phyloP scores from a whole-genome alignment of 2,888 invertebrate genomes.

The Vanessa cardui region DNA sequence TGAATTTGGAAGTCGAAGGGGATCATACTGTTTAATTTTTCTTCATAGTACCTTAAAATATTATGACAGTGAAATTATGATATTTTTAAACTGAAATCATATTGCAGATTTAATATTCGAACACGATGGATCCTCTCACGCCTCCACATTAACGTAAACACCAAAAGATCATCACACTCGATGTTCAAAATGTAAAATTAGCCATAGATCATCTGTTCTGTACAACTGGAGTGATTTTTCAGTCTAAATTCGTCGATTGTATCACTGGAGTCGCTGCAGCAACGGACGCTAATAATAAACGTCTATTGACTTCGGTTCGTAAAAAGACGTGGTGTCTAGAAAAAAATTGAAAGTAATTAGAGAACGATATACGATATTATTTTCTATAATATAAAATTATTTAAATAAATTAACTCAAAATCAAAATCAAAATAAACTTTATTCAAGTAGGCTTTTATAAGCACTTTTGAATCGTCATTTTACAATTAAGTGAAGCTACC shows the following conservation, averaged over 20 bases:
- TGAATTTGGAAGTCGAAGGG: no score
- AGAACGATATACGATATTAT: no score
- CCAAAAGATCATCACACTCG: slow-evolving; percentile 20
- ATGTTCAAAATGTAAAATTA: slow-evolving; percentile 38
- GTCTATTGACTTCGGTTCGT: slow-evolving; percentile 40
- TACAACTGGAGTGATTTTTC: slow-evolving; percentile 44
- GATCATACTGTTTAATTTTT: no score
- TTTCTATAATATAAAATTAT: no score
- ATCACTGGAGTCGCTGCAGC: slow-evolving; percentile 43
- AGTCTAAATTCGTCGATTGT: slow-evolving; percentile 49
- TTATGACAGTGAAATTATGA: no score
- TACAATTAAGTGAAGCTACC: no score
- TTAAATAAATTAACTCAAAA: no score
- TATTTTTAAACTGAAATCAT: background rate
- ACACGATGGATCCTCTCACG: slow-evolving; percentile 13
- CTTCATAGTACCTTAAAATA: no score
- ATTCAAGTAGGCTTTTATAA: no score
- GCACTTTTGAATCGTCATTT: no score
- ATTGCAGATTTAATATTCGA: slow-evolving; percentile 3
- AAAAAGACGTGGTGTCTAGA: slow-evolving; percentile 38
- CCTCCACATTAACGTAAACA: slow-evolving; percentile 20
- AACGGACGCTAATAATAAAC: slow-evolving; percentile 42
- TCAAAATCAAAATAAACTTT: no score
- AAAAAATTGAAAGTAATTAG: slow-evolving; percentile 12
- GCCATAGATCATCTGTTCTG: slow-evolving; percentile 38